phyloP scores from a whole-genome alignment of 2,113 vertebrate genomes.

The Nansenia antarctica region DNA sequence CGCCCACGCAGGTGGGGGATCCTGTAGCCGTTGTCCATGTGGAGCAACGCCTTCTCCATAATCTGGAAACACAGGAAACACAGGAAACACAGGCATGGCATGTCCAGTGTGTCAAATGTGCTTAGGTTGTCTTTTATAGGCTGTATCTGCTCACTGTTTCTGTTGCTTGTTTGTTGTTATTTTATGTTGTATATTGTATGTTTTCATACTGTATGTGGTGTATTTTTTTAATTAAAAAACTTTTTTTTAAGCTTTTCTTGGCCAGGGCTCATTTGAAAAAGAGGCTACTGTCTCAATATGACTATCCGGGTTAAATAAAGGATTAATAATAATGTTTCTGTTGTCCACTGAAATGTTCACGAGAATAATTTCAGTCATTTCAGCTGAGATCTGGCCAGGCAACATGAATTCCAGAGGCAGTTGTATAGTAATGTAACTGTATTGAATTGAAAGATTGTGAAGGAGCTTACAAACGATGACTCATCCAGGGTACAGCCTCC shows the following conservation, averaged over 20 bases:
- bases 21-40: conserved; percentile 71
- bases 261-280: too few relatives aligned
- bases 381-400: not conserved
- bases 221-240: too few relatives aligned
- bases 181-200: too few relatives aligned
- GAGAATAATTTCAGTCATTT: not conserved
- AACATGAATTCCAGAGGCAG: not conserved
- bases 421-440: not conserved
- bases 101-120: not conserved
- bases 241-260: too few relatives aligned
- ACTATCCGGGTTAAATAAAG: too few relatives aligned
- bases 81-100: not conserved
- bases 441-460: not conserved
- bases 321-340: not conserved
- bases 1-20: conserved; percentile 71
- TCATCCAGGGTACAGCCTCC: conserved; percentile 78
- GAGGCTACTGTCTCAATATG: too few relatives aligned
- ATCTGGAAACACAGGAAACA: conserved; percentile 53
- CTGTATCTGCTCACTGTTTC: too few relatives aligned
- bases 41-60: conserved; percentile 67
- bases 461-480: conserved; percentile 72
- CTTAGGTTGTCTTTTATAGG: too few relatives aligned
- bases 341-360: not conserved
- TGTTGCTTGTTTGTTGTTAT: too few relatives aligned
- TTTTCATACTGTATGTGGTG: too few relatives aligned